Evolutionary conservation across 2,113 vertebrate species (phyloP).

Genomic region (Perognathus longimembris): DNA sequence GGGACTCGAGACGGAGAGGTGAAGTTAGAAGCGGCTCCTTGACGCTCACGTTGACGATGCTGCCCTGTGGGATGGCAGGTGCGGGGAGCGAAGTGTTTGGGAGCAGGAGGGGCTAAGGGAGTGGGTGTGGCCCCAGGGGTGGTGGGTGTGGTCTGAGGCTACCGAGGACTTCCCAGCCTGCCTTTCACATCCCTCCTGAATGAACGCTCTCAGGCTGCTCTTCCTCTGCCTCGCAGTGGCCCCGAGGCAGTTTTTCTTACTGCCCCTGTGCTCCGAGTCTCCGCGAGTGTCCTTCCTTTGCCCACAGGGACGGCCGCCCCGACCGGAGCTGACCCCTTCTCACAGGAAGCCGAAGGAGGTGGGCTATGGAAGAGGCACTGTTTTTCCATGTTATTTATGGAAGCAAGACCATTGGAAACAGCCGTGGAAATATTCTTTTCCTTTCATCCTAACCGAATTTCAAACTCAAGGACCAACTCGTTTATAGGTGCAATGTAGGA

Average conservation of each 20-base stretch:
- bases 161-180: no score
- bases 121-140: no score
- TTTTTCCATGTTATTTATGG: rapidly evolving
- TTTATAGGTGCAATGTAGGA: neutral
- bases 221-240: rapidly evolving
- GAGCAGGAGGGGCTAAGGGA: no score
- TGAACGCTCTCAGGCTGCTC: rapidly evolving
- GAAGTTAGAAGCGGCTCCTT: neutral
- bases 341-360: no score
- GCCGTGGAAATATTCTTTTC: neutral
- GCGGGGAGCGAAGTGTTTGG: no score
- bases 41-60: no score
- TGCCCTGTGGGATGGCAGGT: no score
- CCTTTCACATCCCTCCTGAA: no score
- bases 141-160: no score
- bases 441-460: neutral
- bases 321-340: no score
- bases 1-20: no score
- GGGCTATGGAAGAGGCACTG: rapidly evolving
- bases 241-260: rapidly evolving
- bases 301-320: no score
- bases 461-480: rapidly evolving
- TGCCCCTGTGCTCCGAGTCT: rapidly evolving
- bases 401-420: rapidly evolving
- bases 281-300: neutral